Conservation (phyloP, 2,888 invertebrate species). For the Dinocampus coccinellae region DNA sequence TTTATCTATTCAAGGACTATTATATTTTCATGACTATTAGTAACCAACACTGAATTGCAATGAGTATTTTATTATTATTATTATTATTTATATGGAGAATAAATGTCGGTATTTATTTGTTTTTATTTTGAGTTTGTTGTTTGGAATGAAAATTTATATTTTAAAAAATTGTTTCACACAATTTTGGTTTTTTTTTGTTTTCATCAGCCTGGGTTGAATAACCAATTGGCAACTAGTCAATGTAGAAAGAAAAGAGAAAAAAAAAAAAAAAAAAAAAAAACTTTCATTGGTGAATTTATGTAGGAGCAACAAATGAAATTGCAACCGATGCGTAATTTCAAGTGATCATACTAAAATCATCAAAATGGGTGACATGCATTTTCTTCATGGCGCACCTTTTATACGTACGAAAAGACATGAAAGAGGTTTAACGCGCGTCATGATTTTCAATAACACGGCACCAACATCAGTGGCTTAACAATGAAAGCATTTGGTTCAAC, state of each 20-base stretch:
- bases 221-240: too few relatives aligned
- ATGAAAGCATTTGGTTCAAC: background rate
- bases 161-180: too few relatives aligned
- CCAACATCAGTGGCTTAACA: too few relatives aligned
- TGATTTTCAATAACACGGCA: background rate
- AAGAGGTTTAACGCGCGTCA: conserved; percentile 25
- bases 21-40: conserved; percentile 46
- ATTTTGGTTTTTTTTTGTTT: too few relatives aligned
- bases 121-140: too few relatives aligned
- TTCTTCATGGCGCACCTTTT: conserved; percentile 39
- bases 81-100: conserved; percentile 13
- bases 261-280: background rate
- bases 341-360: conserved; percentile 43
- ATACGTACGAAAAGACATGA: conserved; percentile 27
- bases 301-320: conserved; percentile 12
- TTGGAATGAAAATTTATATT: too few relatives aligned
- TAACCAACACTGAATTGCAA: conserved; percentile 48
- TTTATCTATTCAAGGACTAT: conserved; percentile 43
- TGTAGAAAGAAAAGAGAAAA: too few relatives aligned
- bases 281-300: background rate
- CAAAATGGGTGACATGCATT: conserved; percentile 55
- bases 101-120: too few relatives aligned
- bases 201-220: too few relatives aligned
- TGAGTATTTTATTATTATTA: conserved; percentile 38
- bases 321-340: conserved; percentile 33